Evolutionary conservation across 2,888 invertebrate genomes (phyloP), one percentile per base, ranked within the genome.

Genomic region (Abscondita cerata): DNA sequence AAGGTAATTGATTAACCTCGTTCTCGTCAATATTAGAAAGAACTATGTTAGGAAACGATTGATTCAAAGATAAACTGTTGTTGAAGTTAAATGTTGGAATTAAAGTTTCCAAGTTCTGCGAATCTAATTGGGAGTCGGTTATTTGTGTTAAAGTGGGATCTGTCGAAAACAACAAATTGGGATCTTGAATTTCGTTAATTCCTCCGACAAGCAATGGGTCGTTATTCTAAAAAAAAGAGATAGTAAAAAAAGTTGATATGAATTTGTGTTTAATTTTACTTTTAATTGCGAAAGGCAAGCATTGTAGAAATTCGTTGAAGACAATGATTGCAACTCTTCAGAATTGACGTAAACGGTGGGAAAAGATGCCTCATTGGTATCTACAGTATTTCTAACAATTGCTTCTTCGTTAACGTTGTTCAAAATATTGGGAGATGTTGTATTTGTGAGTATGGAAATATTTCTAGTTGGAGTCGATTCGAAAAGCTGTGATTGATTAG

Each of bases 131-230:
- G 4, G 38, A 46, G 25, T 64, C 59, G 15, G 46, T 52, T 34
- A 59, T 19, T 52, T 54, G 53, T 18, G 38, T 61, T 31, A 61
- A 40, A 13, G 52, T 18, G 16, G 61, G 40, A 31, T 64, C 65
- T 16, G 65, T 36, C 8, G 66, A 58, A 46, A 75, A 73, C 9
- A 75, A 57, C 13, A 71, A 67, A 38, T 69, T 71, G 2, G 66
- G 57, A 20, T 74, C 74, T 70, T 72, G 73, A 9, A 74, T 62
- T 52, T 75, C 73, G 19, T 59, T 66, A 16, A 74, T 63, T 18
- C 69, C 50, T 36, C 72, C 72, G 41, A 74, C 62, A 5, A 75
- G 53, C 13, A 73, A 53, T 5, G 73, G 67, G 59, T 74, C 75
- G 15, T 64, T 56, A 15, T 65, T 57, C 62, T 62, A 18, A 31